Percentiles rank a stretch among this genome's conserved stretches.
These are phyloP conservation scores for Eristalinus sepulchralis DNA, from an alignment of 2,888 invertebrate species.

Conservation along the genomic window DNA sequence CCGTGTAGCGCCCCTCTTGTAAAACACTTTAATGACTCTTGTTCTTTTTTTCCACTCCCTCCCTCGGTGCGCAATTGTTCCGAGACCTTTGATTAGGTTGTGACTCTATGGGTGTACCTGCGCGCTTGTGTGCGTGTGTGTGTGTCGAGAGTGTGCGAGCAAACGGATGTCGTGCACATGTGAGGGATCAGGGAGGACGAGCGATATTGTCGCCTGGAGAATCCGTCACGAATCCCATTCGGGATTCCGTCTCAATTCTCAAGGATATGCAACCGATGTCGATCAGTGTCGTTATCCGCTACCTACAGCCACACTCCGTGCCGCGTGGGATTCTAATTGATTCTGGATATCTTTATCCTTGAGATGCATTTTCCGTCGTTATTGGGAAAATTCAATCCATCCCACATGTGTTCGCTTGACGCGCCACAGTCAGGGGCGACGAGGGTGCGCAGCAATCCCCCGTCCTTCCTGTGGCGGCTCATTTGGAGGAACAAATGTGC, in stretches of 20 bases:
- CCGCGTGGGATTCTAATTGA: slow-evolving; percentile 67
- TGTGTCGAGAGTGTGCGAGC: slow-evolving; percentile 11
- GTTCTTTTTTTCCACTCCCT: neutral
- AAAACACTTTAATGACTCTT: slow-evolving; percentile 58
- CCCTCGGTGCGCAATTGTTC: slow-evolving; percentile 45
- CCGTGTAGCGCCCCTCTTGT: slow-evolving; percentile 65
- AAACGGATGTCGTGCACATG: slow-evolving; percentile 70
- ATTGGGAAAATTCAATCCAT: slow-evolving; percentile 48
- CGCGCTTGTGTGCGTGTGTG: neutral
- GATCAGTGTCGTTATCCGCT: neutral
- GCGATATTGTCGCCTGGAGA: slow-evolving; percentile 37
- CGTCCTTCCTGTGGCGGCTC: neutral
- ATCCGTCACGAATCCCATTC: neutral
- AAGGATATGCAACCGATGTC: slow-evolving; percentile 7
- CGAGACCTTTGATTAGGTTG: neutral
- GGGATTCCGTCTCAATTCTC: neutral
- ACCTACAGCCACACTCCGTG: slow-evolving; percentile 27
- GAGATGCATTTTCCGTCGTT: slow-evolving; percentile 26
- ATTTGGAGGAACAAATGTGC: slow-evolving; percentile 58
- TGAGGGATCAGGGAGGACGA: slow-evolving; percentile 54
- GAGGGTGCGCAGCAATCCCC: slow-evolving; percentile 9
- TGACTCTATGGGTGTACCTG: neutral
- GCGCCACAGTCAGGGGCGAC: neutral
- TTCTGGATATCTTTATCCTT: slow-evolving; percentile 30
- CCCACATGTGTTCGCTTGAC: slow-evolving; percentile 68